These are phyloP conservation scores for Pterocles burchelli DNA, from an alignment of 2,113 vertebrate species.

Conservation along the genomic window DNA sequence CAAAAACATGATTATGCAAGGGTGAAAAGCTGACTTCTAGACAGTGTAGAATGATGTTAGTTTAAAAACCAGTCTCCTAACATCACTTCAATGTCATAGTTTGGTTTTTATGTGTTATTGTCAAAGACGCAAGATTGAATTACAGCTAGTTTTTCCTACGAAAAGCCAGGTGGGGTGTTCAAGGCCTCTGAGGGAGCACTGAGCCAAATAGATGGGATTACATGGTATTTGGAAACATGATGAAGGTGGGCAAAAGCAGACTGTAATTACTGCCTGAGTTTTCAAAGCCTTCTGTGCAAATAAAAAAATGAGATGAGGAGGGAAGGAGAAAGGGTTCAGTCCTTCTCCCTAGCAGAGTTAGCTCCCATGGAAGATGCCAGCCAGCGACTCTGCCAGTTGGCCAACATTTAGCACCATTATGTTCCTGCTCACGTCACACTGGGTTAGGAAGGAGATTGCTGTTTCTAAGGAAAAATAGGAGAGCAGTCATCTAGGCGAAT, in stretches of 20 bases:
- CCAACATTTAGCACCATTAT: neutral
- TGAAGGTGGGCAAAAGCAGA: slow-evolving; percentile 20
- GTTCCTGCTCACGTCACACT: neutral
- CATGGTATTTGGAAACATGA: slow-evolving; percentile 31
- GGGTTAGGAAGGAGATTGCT: neutral
- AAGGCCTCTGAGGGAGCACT: neutral
- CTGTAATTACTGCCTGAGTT: neutral
- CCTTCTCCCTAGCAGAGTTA: neutral
- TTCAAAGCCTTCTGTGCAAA: slow-evolving; percentile 14
- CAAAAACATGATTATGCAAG: neutral
- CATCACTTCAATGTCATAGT: neutral
- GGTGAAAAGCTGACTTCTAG: slow-evolving; percentile 18
- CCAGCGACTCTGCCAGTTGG: neutral
- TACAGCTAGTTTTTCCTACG: slow-evolving; percentile 19
- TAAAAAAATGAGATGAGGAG: neutral
- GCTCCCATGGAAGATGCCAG: neutral
- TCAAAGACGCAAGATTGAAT: slow-evolving; percentile 38
- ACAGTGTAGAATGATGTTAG: neutral
- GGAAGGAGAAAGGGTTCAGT: neutral
- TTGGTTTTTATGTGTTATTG: slow-evolving; percentile 5
- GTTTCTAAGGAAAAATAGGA: neutral
- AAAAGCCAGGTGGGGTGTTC: slow-evolving; percentile 23
- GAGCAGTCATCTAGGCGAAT: neutral
- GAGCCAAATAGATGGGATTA: slow-evolving; percentile 27
- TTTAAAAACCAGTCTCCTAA: slow-evolving; percentile 15